These are phyloP conservation scores for Stramonita haemastoma DNA, from an alignment of 2,888 invertebrate genomes.

Conservation along the genomic window DNA sequence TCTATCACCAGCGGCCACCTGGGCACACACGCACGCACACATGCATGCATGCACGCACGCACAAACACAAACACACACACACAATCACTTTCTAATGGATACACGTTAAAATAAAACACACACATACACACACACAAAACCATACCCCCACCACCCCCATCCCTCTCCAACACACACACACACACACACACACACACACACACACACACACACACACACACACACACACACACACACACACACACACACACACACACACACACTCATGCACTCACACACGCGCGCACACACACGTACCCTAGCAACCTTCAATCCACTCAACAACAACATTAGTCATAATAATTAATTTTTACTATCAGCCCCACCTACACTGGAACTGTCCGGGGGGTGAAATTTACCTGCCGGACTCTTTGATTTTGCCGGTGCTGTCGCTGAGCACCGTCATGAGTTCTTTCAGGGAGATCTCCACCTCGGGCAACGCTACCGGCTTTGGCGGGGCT, in stretches of 20 bases:
- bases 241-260: too few species aligned
- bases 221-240: constrained; percentile 31
- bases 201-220: background rate
- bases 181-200: background rate
- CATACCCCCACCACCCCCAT: background rate
- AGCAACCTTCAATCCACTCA: too few species aligned
- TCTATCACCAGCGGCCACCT: constrained; percentile 77
- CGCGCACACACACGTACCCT: too few species aligned
- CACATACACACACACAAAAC: background rate
- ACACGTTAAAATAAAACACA: background rate
- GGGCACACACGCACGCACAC: background rate
- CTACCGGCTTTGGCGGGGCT: background rate
- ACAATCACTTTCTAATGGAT: too few species aligned
- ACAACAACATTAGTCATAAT: too few species aligned
- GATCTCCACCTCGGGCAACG: constrained; percentile 34
- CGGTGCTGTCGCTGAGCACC: background rate
- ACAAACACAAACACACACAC: too few species aligned
- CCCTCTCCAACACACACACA: background rate
- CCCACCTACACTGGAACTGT: background rate
- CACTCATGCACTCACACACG: too few species aligned
- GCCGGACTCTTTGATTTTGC: constrained; percentile 33
- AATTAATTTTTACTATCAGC: background rate
- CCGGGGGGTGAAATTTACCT: background rate
- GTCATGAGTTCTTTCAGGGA: constrained; percentile 24
- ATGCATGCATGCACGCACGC: too few species aligned